Conservation (phyloP, 2,113 vertebrate genomes). For the Salvelinus sp. region DNA sequence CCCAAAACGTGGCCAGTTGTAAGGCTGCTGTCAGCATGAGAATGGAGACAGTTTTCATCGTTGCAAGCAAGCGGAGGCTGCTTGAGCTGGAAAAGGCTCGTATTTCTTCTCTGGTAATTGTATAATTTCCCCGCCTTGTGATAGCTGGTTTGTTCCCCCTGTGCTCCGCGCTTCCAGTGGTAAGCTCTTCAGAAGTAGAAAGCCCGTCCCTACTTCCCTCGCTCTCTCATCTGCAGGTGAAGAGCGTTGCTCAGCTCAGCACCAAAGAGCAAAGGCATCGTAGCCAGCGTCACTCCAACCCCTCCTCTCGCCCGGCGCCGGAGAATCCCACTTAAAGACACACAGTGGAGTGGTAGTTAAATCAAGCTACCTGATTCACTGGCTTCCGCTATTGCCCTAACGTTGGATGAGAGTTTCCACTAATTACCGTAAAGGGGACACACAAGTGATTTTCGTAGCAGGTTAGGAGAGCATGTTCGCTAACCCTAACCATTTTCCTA, state of each 20-base stretch:
- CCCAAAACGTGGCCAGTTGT: conserved; percentile 69
- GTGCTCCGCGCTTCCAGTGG: conserved; percentile 48
- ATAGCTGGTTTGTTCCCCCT: conserved; percentile 36
- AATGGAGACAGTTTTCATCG: conserved; percentile 72
- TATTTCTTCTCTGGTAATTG: conserved; percentile 38
- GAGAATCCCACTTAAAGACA: conserved; percentile 73
- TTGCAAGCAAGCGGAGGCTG: conserved; percentile 63
- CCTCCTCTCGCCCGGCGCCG: conserved; percentile 68
- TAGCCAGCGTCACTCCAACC: conserved; percentile 72
- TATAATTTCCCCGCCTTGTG: conserved; percentile 34
- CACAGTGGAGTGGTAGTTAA: conserved; percentile 41
- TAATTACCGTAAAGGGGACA: too few species aligned
- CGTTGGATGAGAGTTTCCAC: too few species aligned
- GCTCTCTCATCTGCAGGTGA: conserved; percentile 75
- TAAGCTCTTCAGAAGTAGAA: conserved; percentile 42
- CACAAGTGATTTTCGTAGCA: too few species aligned
- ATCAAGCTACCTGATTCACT: background rate
- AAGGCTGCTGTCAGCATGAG: conserved; percentile 69
- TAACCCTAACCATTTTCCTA: too few species aligned
- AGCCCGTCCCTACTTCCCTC: conserved; percentile 59
- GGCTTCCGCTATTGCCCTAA: background rate
- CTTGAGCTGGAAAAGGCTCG: conserved; percentile 40
- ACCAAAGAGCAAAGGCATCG: conserved; percentile 71
- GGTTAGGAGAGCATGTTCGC: too few species aligned
- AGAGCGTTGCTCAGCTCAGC: conserved; percentile 69